Base-by-base conservation (phyloP, 1,140 invertebrate genomes). In the Macrotrachela quadricornifera region DNA sequence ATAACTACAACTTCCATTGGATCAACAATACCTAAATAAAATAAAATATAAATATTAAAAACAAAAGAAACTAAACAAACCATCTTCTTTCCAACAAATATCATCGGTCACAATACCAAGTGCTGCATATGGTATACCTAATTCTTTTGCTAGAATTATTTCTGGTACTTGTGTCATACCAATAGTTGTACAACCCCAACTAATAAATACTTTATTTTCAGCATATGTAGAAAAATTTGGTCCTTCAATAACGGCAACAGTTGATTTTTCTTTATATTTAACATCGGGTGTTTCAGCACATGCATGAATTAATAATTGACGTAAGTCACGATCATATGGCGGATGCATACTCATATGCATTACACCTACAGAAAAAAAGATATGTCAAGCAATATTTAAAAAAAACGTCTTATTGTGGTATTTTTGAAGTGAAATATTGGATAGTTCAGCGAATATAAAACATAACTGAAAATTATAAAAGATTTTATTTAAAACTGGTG, bases 111-210 rank as follows among this genome's bases (percentile, higher is more conserved):
- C 81, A 63, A 97, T 76, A 9, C 86, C 91, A 36, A 97, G 72
- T 2, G 82, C 75, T 6, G 80, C 84, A 70, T 99, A 99, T 47
- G 83, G 78, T 51, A 99, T 65, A 0, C 90, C 90, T 14, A 83
- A 79, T 73, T 99, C 92, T 69, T 88, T 91, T 0, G 92, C 91
- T 47, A 96, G 63, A 38, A 80, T 76, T 13, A 86, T 90, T 74
- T 99, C 92, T 2, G 92, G 92, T 39, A 85, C 82, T 38, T 81
- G 80, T 13, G 90, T 97, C 92, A 99, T 99, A 63, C 90, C 92
- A 44, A 96, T 78, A 30, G 94, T 72, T 71, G 90, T 77, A 16
- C 80, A 85, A 46, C 85, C 85, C 85, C 85, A 92, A 39, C 74
- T 71, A 10, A 79, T 73, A 62, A 79, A 87, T 71, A 94, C 76